These are phyloP conservation scores for Sinonovacula constricta DNA, from an alignment of 1,140 invertebrate species.

Conservation along the genomic window DNA sequence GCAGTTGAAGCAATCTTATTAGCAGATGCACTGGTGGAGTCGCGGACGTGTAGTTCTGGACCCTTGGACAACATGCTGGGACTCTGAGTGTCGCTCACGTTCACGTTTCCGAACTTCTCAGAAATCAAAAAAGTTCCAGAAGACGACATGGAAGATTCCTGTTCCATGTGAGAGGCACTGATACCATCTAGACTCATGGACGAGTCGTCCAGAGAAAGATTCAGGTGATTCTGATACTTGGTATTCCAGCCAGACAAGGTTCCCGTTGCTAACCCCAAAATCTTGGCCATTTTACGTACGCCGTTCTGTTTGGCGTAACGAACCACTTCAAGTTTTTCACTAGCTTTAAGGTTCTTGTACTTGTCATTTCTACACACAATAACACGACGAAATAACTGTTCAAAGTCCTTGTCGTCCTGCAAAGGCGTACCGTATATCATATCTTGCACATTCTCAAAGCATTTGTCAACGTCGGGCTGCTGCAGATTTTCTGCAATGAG, in stretches of 20 bases:
- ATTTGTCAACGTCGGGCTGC: constrained; percentile 32
- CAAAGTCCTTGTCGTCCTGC: constrained; percentile 26
- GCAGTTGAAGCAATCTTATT: background rate
- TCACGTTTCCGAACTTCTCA: background rate
- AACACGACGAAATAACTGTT: constrained; percentile 27
- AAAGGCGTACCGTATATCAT: constrained; percentile 19
- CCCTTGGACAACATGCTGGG: background rate
- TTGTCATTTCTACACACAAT: constrained; percentile 21
- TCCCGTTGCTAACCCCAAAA: constrained; percentile 42
- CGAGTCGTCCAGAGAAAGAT: constrained; percentile 2
- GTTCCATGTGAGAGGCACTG: background rate
- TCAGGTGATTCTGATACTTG: constrained; percentile 27
- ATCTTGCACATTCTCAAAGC: constrained; percentile 32
- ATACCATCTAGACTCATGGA: background rate
- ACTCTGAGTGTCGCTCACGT: background rate
- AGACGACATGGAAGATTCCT: background rate
- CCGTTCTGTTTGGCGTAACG: constrained; percentile 38
- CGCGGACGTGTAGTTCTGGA: background rate
- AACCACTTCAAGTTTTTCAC: constrained; percentile 45
- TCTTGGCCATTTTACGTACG: constrained; percentile 28
- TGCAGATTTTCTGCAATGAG: constrained; percentile 32
- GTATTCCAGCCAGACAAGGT: constrained; percentile 50
- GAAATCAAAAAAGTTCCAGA: background rate
- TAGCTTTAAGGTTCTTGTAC: constrained; percentile 36
- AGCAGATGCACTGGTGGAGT: background rate